These are phyloP conservation scores for Caenorhabditis uteleia DNA, from an alignment of 2,888 invertebrate genomes.

Conservation along the genomic window DNA sequence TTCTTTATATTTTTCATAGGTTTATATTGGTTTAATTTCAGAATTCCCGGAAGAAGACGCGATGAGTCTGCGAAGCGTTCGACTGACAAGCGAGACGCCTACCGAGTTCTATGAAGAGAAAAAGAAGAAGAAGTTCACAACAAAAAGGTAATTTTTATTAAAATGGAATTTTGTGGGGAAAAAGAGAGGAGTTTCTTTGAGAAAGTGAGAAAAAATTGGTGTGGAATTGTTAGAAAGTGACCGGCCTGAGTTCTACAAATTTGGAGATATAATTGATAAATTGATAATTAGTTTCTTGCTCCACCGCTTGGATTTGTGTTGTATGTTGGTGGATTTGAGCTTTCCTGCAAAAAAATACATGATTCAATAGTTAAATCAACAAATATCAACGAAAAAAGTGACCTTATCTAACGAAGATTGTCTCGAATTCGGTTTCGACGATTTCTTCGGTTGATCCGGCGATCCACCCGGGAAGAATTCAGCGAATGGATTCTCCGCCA, in stretches of 20 bases:
- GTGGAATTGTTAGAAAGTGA: conserved; percentile 16
- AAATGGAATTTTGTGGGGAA: conserved; percentile 4
- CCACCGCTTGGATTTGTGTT: conserved; percentile 36
- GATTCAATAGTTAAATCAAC: not conserved
- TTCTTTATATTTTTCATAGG: not conserved
- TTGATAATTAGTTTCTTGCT: conserved; percentile 18
- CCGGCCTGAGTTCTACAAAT: conserved; percentile 22
- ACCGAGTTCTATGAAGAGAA: conserved; percentile 14
- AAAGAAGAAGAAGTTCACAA: conserved; percentile 5
- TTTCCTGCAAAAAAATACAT: conserved; percentile 32
- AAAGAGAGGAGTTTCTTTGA: not conserved
- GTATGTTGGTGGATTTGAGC: conserved; percentile 33
- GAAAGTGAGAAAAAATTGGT: conserved; percentile 8
- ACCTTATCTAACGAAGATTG: conserved; percentile 37
- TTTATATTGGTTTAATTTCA: not conserved
- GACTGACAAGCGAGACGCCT: conserved; percentile 27
- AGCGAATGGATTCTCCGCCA: conserved; percentile 58
- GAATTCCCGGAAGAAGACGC: conserved; percentile 7
- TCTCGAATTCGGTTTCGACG: conserved; percentile 25
- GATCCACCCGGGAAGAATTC: conserved; percentile 46
- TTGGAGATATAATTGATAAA: not conserved
- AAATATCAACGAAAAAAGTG: not conserved
- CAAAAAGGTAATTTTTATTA: conserved; percentile 5
- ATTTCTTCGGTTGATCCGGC: conserved; percentile 23
- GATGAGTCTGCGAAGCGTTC: conserved; percentile 21